These are phyloP conservation scores for Pygmarrhopalites habei DNA, from an alignment of 1,140 invertebrate species.

Conservation along the genomic window DNA sequence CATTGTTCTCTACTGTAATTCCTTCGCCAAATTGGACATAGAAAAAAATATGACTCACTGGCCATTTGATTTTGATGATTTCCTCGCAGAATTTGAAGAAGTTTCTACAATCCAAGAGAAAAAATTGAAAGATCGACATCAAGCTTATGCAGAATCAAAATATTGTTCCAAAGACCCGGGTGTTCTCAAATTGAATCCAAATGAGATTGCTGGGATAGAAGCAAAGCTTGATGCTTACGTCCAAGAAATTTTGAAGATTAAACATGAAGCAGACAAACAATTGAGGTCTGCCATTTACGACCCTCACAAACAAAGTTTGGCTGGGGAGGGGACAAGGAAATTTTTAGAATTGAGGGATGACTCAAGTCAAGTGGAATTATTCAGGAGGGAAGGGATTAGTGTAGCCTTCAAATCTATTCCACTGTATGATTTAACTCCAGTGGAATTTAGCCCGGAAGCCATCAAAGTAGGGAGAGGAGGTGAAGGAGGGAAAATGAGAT, in stretches of 20 bases:
- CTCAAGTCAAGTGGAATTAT: neutral
- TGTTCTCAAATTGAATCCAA: slow-evolving; percentile 4
- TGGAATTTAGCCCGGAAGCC: neutral
- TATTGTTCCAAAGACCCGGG: slow-evolving; percentile 22
- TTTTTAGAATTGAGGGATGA: slow-evolving; percentile 1
- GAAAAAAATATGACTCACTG: slow-evolving; percentile 27
- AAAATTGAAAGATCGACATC: slow-evolving; percentile 17
- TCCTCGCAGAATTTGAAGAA: slow-evolving; percentile 32
- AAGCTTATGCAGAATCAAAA: slow-evolving; percentile 5
- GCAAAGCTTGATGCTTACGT: slow-evolving; percentile 25
- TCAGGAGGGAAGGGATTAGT: slow-evolving; percentile 3
- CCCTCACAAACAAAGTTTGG: slow-evolving; percentile 6
- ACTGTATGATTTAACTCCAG: slow-evolving; percentile 13
- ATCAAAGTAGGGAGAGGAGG: no score
- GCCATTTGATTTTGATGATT: slow-evolving; percentile 38
- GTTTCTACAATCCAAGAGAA: slow-evolving; percentile 23
- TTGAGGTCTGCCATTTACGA: neutral
- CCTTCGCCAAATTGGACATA: slow-evolving; percentile 25
- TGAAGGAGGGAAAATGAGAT: neutral
- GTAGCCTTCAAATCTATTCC: slow-evolving; percentile 24
- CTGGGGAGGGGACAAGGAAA: slow-evolving; percentile 9
- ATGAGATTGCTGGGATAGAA: slow-evolving; percentile 27
- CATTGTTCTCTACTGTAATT: slow-evolving; percentile 35
- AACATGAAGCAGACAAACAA: slow-evolving; percentile 12
- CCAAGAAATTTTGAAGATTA: slow-evolving; percentile 28